Conservation (phyloP, 2,113 vertebrate genomes). For the Tragelaphus scriptus region DNA sequence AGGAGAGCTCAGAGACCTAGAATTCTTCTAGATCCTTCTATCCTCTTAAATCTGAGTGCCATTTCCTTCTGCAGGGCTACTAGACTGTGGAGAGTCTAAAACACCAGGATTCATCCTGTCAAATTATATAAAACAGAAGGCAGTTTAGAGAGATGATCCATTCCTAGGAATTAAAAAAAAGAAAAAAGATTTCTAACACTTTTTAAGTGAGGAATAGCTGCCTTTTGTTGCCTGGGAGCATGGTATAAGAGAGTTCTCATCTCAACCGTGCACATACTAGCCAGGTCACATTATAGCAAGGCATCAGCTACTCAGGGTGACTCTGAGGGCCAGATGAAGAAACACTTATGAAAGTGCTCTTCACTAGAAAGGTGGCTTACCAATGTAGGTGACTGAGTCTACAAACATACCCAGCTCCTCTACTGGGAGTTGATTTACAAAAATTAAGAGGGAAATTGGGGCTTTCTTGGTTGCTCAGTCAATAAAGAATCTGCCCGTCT, state of each 20-base stretch:
- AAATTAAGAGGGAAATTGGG: background rate
- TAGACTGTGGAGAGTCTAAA: background rate
- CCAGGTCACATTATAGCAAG: background rate
- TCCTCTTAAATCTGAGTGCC: conserved; percentile 14
- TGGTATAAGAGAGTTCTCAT: background rate
- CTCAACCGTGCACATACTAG: background rate
- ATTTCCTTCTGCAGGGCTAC: background rate
- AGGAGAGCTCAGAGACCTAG: conserved; percentile 29
- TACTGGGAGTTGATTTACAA: background rate
- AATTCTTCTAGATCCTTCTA: conserved; percentile 27
- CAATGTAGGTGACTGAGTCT: background rate
- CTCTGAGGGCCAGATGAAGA: background rate
- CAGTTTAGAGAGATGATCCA: background rate
- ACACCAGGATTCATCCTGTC: background rate
- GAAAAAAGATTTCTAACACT: background rate
- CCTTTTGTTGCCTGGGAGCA: background rate
- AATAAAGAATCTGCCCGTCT: background rate
- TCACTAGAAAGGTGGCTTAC: background rate
- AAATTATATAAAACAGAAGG: conserved; percentile 34
- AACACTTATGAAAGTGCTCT: background rate
- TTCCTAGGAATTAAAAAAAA: conserved; percentile 23
- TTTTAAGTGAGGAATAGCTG: background rate
- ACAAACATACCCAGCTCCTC: background rate
- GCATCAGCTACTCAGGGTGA: background rate
- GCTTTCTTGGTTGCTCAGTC: background rate